Percentiles rank a stretch among this genome's conserved stretches.
Evolutionary conservation across 2,113 vertebrate genomes (phyloP).

Genomic region (Scomber scombrus): DNA sequence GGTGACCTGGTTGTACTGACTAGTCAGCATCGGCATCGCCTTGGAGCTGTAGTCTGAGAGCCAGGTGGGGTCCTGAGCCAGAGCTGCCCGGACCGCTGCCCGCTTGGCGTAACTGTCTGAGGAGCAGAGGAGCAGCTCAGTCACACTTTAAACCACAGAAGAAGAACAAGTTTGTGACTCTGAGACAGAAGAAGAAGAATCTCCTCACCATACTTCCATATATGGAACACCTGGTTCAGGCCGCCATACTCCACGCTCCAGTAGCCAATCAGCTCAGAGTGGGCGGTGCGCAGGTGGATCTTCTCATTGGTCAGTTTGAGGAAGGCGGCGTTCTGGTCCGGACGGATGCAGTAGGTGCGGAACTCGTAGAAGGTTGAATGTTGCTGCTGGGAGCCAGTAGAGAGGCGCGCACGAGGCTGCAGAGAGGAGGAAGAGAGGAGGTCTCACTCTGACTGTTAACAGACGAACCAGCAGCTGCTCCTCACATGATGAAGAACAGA

Average conservation of each 20-base stretch:
- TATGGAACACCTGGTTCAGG: constrained; percentile 91
- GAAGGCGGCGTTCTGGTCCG: constrained; percentile 88
- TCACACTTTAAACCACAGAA: too few relatives aligned
- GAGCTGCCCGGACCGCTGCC: constrained; percentile 84
- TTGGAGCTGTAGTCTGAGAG: constrained; percentile 86
- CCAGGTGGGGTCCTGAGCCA: constrained; percentile 90
- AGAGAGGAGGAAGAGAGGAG: constrained; percentile 2
- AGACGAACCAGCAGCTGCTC: too few relatives aligned
- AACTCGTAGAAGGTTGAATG: constrained; percentile 91
- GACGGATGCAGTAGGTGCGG: constrained; percentile 89
- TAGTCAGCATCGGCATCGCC: constrained; percentile 83
- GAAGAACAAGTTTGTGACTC: not conserved
- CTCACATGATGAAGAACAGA: too few relatives aligned
- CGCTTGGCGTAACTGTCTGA: constrained; percentile 91
- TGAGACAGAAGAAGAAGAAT: too few relatives aligned
- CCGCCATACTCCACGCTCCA: constrained; percentile 92
- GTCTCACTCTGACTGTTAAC: constrained; percentile 13
- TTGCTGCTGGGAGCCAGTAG: constrained; percentile 85
- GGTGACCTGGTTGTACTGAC: constrained; percentile 89
- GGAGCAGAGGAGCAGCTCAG: not conserved
- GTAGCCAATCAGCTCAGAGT: constrained; percentile 91
- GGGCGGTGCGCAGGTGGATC: constrained; percentile 88
- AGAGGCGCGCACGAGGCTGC: constrained; percentile 74
- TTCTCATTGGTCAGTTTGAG: constrained; percentile 87
- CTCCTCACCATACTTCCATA: constrained; percentile 92